A percentile compares a stretch with the other conserved stretches of the same genome.
These are phyloP conservation scores for Puffinus mauretanicus DNA, from an alignment of 2,113 vertebrate species.

Conservation along the genomic window DNA sequence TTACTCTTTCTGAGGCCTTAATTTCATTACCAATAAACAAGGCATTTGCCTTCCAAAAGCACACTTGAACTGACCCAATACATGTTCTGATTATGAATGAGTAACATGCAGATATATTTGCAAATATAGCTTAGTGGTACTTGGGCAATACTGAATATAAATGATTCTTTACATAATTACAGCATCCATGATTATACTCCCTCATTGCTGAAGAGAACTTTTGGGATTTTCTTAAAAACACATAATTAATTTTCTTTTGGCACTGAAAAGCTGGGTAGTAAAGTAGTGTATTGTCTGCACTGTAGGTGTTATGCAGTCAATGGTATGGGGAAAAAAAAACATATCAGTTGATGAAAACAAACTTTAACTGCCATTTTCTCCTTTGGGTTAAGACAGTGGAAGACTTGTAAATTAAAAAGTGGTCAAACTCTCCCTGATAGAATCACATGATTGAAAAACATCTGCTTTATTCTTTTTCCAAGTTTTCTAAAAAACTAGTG, in stretches of 20 bases:
- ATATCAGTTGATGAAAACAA: not conserved
- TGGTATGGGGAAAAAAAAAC: not conserved
- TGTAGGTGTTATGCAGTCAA: not conserved
- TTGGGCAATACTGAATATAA: not conserved
- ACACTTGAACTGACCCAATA: not conserved
- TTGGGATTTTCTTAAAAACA: not conserved
- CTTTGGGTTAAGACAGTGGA: not conserved
- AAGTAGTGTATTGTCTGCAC: not conserved
- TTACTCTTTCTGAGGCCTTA: not conserved
- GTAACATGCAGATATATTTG: not conserved
- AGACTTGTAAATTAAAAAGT: not conserved
- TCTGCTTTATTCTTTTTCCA: not conserved
- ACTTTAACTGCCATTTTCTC: not conserved
- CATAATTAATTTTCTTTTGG: not conserved
- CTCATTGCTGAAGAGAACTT: not conserved
- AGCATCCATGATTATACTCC: not conserved
- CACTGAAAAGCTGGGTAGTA: not conserved
- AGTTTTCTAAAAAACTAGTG: not conserved
- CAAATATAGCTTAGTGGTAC: not conserved
- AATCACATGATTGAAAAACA: not conserved
- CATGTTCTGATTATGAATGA: not conserved
- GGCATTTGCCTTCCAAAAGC: not conserved
- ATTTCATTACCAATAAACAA: not conserved
- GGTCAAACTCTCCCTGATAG: not conserved
- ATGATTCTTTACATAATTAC: not conserved